These are phyloP conservation scores for Colletes gigas DNA, from an alignment of 1,140 invertebrate species.

Conservation along the genomic window DNA sequence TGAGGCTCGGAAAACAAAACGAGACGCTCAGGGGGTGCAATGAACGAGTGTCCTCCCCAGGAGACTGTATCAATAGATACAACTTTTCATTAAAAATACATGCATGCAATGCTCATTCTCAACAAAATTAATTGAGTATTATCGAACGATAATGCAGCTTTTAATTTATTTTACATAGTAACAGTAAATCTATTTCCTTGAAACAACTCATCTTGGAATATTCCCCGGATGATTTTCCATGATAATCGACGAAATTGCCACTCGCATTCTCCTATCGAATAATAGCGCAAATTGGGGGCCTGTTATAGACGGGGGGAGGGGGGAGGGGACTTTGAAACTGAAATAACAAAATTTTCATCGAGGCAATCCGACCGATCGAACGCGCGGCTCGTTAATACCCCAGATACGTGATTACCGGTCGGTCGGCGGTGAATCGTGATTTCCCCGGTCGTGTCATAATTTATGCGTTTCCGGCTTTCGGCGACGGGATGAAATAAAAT, in stretches of 20 bases:
- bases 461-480: constrained; percentile 57
- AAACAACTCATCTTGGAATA: no score
- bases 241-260: background rate
- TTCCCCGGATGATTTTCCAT: background rate
- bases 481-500: constrained; percentile 49
- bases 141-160: no score
- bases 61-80: no score
- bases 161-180: no score
- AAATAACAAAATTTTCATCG: constrained; percentile 50
- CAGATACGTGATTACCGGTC: constrained; percentile 48
- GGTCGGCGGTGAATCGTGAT: constrained; percentile 47
- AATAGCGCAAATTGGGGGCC: constrained; percentile 29
- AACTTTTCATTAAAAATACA: no score
- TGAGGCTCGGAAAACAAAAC: no score
- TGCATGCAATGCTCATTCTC: no score
- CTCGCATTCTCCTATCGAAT: background rate
- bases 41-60: no score
- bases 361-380: constrained; percentile 31
- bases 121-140: no score
- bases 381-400: constrained; percentile 35
- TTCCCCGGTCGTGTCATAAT: constrained; percentile 54
- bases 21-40: no score
- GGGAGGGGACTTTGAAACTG: constrained; percentile 4
- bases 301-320: background rate
- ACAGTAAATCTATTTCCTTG: no score